Evolutionary conservation across 2,113 vertebrate species (phyloP), one percentile per base, ranked within the genome.

Genomic region (Stictonetta naevosa): DNA sequence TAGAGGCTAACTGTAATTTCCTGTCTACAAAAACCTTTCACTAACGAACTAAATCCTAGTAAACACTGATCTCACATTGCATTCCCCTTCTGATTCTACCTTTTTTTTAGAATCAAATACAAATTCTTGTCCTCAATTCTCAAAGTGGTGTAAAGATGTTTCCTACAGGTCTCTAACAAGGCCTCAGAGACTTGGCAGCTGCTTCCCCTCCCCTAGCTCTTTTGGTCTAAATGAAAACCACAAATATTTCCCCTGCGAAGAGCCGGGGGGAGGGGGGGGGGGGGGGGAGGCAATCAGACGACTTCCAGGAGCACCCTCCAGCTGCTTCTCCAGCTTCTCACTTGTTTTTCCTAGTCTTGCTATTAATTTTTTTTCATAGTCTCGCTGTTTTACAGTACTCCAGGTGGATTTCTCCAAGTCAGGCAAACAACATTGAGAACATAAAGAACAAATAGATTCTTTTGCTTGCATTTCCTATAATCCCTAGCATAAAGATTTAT

Each of bases 81-180:
- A 13, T 26, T 76, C 11, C 9, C 53, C 15, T 55, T n/a, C 2
- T 8, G 22, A 36, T 4, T 42, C 38, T 7, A 7, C 19, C 16
- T 72, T 52, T 5, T 69, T 26, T 56, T 38, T 34, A 5, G 29
- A 9, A 38, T 19, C 16, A 66, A 20, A 40, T 1, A 52, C 3
- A 81, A 52, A 15, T 0, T 0, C 4, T 82, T 48, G 1, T 18
- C 8, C 16, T 74, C 16, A 26, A 1, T 28, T 74, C 13, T 34
- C 18, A 5, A 48, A 77, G 22, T 0, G 1, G 1, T 5, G 5
- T 5, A 46, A 50, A 4, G 3, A 1, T 11, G 3, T 36, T 59
- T 67, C 10, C 13, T 44, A 4, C 8, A 36, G 6, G 5, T 10
- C 8, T 34, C 3, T 11, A 44, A 46, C 11, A 29, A 22, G 75